Evolutionary conservation across 2,888 invertebrate genomes (phyloP).

Genomic region (Lycocerus yunnanus): DNA sequence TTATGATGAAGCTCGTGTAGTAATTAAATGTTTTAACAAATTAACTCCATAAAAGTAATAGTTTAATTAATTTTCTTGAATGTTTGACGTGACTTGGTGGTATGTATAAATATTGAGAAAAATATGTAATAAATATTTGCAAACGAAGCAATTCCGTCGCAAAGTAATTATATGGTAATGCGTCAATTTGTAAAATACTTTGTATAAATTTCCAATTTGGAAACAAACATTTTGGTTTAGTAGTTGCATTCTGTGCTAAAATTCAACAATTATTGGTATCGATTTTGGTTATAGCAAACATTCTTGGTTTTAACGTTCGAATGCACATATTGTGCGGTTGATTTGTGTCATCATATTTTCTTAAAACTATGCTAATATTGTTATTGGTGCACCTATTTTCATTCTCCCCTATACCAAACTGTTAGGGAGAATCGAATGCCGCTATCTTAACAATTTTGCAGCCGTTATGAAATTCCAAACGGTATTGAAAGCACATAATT

Average conservation of each 20-base stretch:
- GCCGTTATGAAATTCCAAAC: slow-evolving; percentile 27
- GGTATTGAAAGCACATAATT: slow-evolving; percentile 26
- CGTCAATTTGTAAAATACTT: neutral
- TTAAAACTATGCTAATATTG: slow-evolving; percentile 29
- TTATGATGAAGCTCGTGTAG: neutral
- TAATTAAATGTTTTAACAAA: neutral
- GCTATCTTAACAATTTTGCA: slow-evolving; percentile 19
- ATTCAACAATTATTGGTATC: neutral
- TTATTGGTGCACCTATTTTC: slow-evolving; percentile 22
- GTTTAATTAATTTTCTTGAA: neutral
- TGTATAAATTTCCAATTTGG: neutral
- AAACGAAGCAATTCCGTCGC: neutral
- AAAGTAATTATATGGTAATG: neutral
- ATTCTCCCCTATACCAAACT: slow-evolving; percentile 1
- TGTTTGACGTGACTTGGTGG: neutral
- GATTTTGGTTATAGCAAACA: slow-evolving; percentile 7
- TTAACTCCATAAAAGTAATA: neutral
- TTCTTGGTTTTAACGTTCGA: slow-evolving; percentile 21
- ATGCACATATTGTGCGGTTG: slow-evolving; percentile 29
- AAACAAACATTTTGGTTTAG: neutral
- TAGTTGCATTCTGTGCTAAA: neutral
- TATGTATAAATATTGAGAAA: neutral
- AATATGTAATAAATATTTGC: neutral
- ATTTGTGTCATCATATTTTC: slow-evolving; percentile 21
- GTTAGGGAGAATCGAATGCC: slow-evolving; percentile 12